A percentile compares a stretch with the other conserved stretches of the same genome.
Conservation (phyloP, 2,797 vertebrate genomes). For the Caiman crocodilus region DNA sequence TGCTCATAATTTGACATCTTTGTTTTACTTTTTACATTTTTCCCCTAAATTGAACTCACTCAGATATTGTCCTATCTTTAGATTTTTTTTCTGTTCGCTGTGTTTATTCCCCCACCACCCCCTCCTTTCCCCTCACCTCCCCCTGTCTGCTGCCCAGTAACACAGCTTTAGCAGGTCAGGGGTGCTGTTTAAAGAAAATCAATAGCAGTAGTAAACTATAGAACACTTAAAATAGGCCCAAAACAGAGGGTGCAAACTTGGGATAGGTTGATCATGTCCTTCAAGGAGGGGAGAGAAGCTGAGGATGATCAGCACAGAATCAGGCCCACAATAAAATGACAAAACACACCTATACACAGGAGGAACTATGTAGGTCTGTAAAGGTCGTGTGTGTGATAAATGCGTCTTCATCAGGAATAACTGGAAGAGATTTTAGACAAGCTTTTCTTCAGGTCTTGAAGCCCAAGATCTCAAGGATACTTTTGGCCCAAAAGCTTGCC, state of each 20-base stretch:
- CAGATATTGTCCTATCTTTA: accelerated
- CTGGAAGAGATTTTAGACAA: not conserved
- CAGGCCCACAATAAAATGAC: slow-evolving; percentile 49
- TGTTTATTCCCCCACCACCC: not conserved
- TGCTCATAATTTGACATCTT: not conserved
- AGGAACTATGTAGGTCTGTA: not conserved
- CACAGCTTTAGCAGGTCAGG: not conserved
- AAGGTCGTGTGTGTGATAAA: slow-evolving; percentile 27
- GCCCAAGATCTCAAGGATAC: too few relatives aligned
- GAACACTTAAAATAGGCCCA: slow-evolving; percentile 34
- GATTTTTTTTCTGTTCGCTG: accelerated
- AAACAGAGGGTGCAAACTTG: not conserved
- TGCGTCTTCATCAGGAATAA: not conserved
- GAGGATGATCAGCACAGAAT: not conserved
- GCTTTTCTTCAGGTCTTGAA: too few relatives aligned
- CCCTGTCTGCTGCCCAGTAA: accelerated
- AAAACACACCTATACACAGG: not conserved
- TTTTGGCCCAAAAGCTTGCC: too few relatives aligned
- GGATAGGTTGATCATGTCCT: not conserved
- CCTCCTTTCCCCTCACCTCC: not conserved
- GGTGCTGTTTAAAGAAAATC: not conserved
- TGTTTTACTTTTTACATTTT: not conserved
- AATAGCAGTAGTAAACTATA: not conserved
- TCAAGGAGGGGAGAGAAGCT: not conserved
- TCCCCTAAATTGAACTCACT: accelerated